Evolutionary conservation across 2,113 vertebrate genomes (phyloP).

Genomic region (Heterochromis multidens): DNA sequence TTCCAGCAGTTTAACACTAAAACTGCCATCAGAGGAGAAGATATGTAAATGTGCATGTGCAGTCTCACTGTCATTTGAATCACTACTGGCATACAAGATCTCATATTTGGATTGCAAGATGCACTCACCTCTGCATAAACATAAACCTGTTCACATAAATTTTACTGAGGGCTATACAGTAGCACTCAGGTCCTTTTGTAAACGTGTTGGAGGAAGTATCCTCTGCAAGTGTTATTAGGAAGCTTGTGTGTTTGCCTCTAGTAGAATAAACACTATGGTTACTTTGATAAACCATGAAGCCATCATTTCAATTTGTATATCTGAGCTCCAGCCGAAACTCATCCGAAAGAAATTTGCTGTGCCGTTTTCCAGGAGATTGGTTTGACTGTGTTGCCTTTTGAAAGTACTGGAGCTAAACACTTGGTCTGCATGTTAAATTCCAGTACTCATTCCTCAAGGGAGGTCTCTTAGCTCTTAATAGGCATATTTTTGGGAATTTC

Average conservation of each 20-base stretch:
- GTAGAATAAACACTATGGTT: slow-evolving; percentile 54
- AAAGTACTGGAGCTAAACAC: slow-evolving; percentile 55
- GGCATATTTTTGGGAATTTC: slow-evolving; percentile 71
- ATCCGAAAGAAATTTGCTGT: slow-evolving; percentile 45
- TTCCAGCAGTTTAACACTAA: slow-evolving; percentile 26
- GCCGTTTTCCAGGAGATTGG: slow-evolving; percentile 56
- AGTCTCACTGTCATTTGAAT: neutral
- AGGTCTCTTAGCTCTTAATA: slow-evolving; percentile 58
- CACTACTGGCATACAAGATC: slow-evolving; percentile 2
- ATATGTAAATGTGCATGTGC: neutral
- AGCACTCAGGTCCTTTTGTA: slow-evolving; percentile 19
- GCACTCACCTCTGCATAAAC: neutral
- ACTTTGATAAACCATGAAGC: slow-evolving; percentile 63
- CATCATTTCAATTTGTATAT: slow-evolving; percentile 60
- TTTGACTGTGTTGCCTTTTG: slow-evolving; percentile 48
- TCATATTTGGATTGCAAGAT: neutral
- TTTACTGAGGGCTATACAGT: slow-evolving; percentile 18
- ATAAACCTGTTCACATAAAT: slow-evolving; percentile 7
- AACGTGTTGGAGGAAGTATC: slow-evolving; percentile 40
- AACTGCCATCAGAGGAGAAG: neutral
- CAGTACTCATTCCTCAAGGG: slow-evolving; percentile 42
- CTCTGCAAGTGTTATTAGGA: slow-evolving; percentile 42
- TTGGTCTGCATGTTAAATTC: slow-evolving; percentile 62
- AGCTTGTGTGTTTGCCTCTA: slow-evolving; percentile 40
- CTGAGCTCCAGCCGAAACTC: slow-evolving; percentile 40